Conservation (phyloP, 2,888 invertebrate genomes). For the Argyresthia goedartella region DNA sequence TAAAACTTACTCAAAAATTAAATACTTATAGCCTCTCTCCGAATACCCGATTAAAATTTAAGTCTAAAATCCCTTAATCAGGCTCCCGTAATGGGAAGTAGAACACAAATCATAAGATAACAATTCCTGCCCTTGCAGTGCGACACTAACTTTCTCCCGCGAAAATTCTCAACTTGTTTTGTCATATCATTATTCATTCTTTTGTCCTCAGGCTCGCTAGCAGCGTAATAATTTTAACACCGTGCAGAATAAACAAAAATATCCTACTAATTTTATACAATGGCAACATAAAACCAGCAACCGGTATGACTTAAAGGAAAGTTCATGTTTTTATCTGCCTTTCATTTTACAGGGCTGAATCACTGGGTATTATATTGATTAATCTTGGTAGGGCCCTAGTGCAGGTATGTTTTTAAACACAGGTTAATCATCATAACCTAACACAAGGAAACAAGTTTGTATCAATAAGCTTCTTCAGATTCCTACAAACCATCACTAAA, state of each 20-base stretch:
- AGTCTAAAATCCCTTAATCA: neutral
- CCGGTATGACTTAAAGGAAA: too few relatives aligned
- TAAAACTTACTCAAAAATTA: neutral
- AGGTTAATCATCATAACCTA: too few relatives aligned
- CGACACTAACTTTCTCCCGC: constrained; percentile 10
- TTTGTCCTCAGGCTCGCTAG: constrained; percentile 3
- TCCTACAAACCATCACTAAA: too few relatives aligned
- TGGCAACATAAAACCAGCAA: too few relatives aligned
- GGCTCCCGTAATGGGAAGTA: neutral
- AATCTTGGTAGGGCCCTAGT: too few relatives aligned
- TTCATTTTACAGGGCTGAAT: too few relatives aligned
- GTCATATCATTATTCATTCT: constrained; percentile 8
- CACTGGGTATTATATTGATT: too few relatives aligned
- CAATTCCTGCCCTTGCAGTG: constrained; percentile 37
- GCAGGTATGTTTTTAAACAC: too few relatives aligned
- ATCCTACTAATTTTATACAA: neutral
- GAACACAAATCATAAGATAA: constrained; percentile 51
- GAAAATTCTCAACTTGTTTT: constrained; percentile 9
- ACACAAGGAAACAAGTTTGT: too few relatives aligned
- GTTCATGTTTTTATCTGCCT: neutral
- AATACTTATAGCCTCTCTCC: too few relatives aligned
- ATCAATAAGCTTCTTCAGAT: too few relatives aligned
- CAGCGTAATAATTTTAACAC: constrained; percentile 4
- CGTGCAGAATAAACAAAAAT: constrained; percentile 1
- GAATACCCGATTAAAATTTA: too few relatives aligned